Base-by-base conservation (phyloP, 1,140 invertebrate species). In the Grapholita molesta region DNA sequence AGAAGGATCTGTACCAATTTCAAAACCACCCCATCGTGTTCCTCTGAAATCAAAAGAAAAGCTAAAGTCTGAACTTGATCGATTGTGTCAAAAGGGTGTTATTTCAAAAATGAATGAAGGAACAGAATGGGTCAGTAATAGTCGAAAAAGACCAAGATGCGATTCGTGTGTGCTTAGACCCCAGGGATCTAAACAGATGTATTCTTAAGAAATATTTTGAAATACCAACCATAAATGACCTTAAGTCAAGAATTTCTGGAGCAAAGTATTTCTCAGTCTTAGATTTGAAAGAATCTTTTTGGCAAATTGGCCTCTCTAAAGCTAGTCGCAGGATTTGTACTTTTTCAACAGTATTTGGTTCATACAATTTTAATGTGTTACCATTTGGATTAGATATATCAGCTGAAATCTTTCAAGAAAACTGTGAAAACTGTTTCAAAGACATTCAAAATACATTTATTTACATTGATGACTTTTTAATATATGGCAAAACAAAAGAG, bases 341-440 rank as follows among this genome's bases (percentile, higher is more conserved):
- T 12, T 66, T 42, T 42, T 38, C 65, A 1, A 66, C 65, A 2
- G 35, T 42, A 2, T 66, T 66, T 66, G 65, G 65, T 7, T 42
- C 65, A 38, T 66, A 66, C 23, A 30, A 66, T 23, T 66, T 66
- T 48, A 66, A 66, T 66, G 65, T 66, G 6, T 61, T 61, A 12
- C 55, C 65, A 8, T 66, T 66, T 42, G 65, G 35, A 6, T 48
- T 66, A 21, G 32, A 66, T 23, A 23, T 66, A 48, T 66, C 65
- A 21, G 65, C 65, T 21, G 65, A 66, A 42, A 66, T 66, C n/a
- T 66, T 66, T 66, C 35, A 42, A 66, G 21, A 66, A 66, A 66
- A 66, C 9, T 66, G 65, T 66, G 65, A 66, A 66, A 42, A 66
- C 2, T 66, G 65, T 24, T 66, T 66, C 23, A 38, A 66, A 32